Evolutionary conservation across 2,797 vertebrate species (phyloP).

Genomic region (Phataginus tricuspis): DNA sequence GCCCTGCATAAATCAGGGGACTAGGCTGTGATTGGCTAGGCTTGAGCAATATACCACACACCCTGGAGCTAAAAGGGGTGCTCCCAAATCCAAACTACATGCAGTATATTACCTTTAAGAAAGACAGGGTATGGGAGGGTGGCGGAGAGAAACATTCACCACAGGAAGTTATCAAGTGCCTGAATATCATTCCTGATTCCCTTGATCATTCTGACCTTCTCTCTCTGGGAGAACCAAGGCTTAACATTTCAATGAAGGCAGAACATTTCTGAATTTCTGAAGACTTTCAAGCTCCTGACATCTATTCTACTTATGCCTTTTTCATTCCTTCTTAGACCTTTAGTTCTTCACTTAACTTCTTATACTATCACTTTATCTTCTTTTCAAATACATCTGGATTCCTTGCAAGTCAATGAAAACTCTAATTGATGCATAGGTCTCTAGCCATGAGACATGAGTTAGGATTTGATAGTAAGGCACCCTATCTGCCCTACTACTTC

Average conservation of each 20-base stretch:
- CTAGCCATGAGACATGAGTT: background rate
- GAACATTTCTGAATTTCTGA: background rate
- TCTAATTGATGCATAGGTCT: background rate
- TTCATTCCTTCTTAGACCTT: background rate
- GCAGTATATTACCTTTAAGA: background rate
- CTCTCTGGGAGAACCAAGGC: background rate
- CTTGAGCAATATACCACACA: background rate
- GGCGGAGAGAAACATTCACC: background rate
- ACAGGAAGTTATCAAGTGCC: background rate
- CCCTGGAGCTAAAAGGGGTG: background rate
- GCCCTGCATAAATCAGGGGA: too few species aligned
- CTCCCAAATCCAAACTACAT: background rate
- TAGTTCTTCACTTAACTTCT: background rate
- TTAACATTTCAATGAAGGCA: background rate
- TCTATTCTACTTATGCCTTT: background rate
- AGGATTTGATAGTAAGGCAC: background rate
- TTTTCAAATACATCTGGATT: background rate
- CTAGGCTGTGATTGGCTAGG: background rate
- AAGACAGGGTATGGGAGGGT: background rate
- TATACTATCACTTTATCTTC: background rate
- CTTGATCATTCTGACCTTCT: background rate
- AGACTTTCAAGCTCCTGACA: too few species aligned
- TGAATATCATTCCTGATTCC: background rate
- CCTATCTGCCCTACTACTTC: background rate
- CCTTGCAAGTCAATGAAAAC: background rate